A percentile compares a stretch with the other conserved stretches of the same genome.
phyloP scores from a whole-genome alignment of 37 sponge, comb jelly and placozoan species.

The Cladorhizidae sp. region DNA sequence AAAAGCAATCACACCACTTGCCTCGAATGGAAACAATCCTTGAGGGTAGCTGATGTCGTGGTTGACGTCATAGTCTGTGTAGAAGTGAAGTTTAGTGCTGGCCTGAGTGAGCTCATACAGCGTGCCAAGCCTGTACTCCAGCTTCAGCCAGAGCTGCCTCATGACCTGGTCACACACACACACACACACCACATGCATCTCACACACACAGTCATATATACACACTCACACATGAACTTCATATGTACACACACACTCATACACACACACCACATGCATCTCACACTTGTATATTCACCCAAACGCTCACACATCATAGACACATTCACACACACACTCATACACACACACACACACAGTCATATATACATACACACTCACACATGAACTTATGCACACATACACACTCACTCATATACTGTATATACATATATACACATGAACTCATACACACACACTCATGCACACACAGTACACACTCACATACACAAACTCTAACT shows the following conservation, averaged over 20 bases:
- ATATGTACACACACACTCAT: no score
- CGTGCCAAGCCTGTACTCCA: slow-evolving; percentile 30
- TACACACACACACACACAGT: slow-evolving; percentile 25
- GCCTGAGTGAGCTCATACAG: slow-evolving; percentile 75
- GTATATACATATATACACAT: no score
- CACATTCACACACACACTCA: not conserved
- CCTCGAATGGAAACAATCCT: not conserved
- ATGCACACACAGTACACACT: not conserved
- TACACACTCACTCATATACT: no score
- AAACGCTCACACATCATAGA: no score
- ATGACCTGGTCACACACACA: slow-evolving; percentile 28
- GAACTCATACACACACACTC: not conserved
- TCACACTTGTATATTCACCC: not conserved
- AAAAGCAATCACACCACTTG: not conserved
- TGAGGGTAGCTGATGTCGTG: not conserved
- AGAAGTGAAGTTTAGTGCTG: slow-evolving; percentile 2
- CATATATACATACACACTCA: no score
- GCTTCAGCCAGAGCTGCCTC: slow-evolving; percentile 52
- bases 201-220: no score
- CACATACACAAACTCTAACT: no score
- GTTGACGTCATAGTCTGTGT: not conserved
- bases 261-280: no score
- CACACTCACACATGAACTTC: no score
- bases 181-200: not conserved
- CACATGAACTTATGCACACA: no score